Evolutionary conservation across 1,140 invertebrate species (phyloP).

Genomic region (Brachystomella parvula): DNA sequence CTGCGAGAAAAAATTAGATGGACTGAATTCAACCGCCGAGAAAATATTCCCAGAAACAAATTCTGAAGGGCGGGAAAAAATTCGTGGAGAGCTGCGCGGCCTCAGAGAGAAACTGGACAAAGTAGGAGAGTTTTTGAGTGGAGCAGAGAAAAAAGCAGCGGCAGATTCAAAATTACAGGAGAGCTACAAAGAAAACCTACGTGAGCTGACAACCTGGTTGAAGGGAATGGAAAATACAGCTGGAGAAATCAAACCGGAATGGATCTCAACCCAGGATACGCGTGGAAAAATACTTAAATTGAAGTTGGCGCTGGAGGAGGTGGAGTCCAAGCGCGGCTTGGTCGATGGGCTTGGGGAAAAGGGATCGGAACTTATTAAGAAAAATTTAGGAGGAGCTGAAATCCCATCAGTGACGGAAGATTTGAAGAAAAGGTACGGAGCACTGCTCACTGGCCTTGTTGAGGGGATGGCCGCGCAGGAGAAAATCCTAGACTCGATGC

Average conservation of each 20-base stretch:
- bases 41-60: constrained; percentile 83
- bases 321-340: constrained; percentile 75
- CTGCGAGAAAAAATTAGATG: constrained; percentile 64
- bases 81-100: constrained; percentile 69
- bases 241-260: constrained; percentile 60
- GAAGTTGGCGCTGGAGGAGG: constrained; percentile 79
- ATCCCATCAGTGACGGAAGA: constrained; percentile 57
- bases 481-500: constrained; percentile 63
- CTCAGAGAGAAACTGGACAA: constrained; percentile 72
- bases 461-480: constrained; percentile 62
- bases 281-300: constrained; percentile 76
- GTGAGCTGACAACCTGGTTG: constrained; percentile 75
- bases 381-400: constrained; percentile 43
- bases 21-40: constrained; percentile 67
- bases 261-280: constrained; percentile 72
- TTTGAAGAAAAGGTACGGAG: constrained; percentile 66
- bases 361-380: constrained; percentile 58
- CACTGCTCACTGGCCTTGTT: constrained; percentile 53
- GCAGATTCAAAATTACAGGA: constrained; percentile 73
- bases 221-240: constrained; percentile 74
- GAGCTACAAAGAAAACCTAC: constrained; percentile 73
- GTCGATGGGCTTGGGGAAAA: constrained; percentile 84
- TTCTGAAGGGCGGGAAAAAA: constrained; percentile 74
- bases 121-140: constrained; percentile 66
- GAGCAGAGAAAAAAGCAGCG: constrained; percentile 66